Evolutionary conservation across 1,140 invertebrate genomes (phyloP), one percentile per base, ranked within the genome.

Genomic region (Radopholus similis): DNA sequence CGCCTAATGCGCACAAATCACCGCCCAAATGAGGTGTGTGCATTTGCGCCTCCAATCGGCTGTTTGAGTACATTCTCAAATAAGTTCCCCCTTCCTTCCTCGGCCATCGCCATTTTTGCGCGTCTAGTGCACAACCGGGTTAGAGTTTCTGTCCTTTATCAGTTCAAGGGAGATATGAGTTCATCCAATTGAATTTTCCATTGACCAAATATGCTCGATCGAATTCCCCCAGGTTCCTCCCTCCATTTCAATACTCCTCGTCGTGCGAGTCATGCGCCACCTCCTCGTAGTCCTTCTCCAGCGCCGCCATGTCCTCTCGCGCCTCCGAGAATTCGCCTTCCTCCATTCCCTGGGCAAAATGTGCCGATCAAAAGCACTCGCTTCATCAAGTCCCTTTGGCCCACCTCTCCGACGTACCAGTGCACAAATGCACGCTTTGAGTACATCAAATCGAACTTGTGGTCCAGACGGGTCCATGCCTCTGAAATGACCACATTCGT

Each of bases 351-450:
- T 91, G 89, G 6, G 88, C 88, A 18, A 77, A 55, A 64, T 75
- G 9, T n/a, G 9, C 32, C n/a, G 26, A 38, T 2, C 21, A 51
- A 51, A 57, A 13, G 4, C n/a, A n/a, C n/a, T n/a, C n/a, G n/a
- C 30, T 51, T 26, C 23, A 11, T 51, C 26, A n/a, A 18, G 2
- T 51, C 4, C 47, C 23, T 9, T 47, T 9, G 44, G 18, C 47
- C 30, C 47, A 51, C 47, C 67, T 68, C 51, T 32, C 64, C 58
- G 35, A 69, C 67, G 47, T 64, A 64, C 90, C 90, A 91, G 80
- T 91, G 90, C 23, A 91, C 89, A 79, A 91, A 91, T 49, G 90
- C 90, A 71, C 89, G 85, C 85, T 90, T 91, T 26, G 85, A 83
- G 69, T 87, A 89, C 88, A 90, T 89, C n/a, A 88, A 68, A 64